A percentile compares a stretch with the other conserved stretches of the same genome.
These are phyloP conservation scores for Parauchenoglanis punctatus DNA, from an alignment of 2,797 vertebrate species.

Conservation along the genomic window DNA sequence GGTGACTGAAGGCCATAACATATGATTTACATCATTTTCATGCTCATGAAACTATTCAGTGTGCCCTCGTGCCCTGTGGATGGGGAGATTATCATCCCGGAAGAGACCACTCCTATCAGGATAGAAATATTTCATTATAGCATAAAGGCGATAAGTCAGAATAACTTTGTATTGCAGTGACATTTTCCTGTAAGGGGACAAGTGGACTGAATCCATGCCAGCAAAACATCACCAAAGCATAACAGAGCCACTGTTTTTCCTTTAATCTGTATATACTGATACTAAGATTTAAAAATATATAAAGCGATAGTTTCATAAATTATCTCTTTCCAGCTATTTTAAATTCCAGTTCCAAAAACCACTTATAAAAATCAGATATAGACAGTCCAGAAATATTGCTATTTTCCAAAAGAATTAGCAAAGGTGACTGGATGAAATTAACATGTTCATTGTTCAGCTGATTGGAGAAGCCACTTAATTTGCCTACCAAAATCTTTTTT, in stretches of 20 bases:
- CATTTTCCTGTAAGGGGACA: not conserved
- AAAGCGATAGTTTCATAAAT: not conserved
- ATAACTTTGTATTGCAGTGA: not conserved
- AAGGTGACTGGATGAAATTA: too few relatives aligned
- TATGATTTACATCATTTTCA: not conserved
- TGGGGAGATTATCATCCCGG: not conserved
- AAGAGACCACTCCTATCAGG: not conserved
- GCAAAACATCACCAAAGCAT: not conserved
- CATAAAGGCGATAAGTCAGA: not conserved
- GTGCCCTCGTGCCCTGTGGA: not conserved
- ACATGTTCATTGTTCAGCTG: too few relatives aligned
- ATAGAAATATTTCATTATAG: not conserved
- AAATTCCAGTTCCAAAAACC: not conserved
- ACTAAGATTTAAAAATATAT: not conserved
- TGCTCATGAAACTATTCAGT: not conserved
- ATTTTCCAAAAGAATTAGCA: too few relatives aligned
- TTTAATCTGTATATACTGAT: not conserved
- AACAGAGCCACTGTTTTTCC: not conserved
- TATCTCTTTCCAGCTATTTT: not conserved
- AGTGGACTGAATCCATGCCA: not conserved
- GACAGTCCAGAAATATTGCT: not conserved
- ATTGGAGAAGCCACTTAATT: too few relatives aligned
- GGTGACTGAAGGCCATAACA: not conserved
- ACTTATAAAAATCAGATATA: not conserved
- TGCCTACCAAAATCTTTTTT: too few relatives aligned